These are phyloP conservation scores for Scaptomyza pallida DNA, from an alignment of 1,140 invertebrate species.

Conservation along the genomic window DNA sequence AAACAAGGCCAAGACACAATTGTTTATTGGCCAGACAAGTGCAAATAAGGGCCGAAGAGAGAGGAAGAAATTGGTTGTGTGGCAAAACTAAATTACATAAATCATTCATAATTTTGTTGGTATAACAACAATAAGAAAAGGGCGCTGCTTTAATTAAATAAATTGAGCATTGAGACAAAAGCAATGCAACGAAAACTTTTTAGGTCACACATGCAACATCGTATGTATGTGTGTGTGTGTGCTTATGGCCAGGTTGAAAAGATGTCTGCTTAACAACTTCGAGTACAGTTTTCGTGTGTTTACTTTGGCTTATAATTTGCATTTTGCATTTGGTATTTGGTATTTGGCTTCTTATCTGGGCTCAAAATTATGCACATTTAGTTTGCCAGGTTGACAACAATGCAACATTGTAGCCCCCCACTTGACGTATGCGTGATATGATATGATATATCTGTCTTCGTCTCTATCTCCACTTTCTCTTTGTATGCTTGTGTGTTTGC, in stretches of 20 bases:
- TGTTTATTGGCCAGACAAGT: slow-evolving; percentile 3
- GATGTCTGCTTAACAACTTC: slow-evolving; percentile 59
- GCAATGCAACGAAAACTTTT: slow-evolving; percentile 45
- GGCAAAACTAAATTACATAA: slow-evolving; percentile 68
- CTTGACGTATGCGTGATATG: slow-evolving; percentile 56
- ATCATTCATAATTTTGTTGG: slow-evolving; percentile 77
- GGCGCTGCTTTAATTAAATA: slow-evolving; percentile 71
- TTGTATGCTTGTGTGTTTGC: slow-evolving; percentile 8
- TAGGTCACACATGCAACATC: slow-evolving; percentile 35
- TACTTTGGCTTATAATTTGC: slow-evolving; percentile 59
- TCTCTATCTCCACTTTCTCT: not conserved
- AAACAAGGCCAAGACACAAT: slow-evolving; percentile 16
- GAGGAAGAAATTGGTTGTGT: slow-evolving; percentile 16
- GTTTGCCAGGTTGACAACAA: slow-evolving; percentile 72
- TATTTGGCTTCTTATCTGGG: slow-evolving; percentile 43
- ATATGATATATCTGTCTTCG: slow-evolving; percentile 13
- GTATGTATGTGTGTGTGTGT: not conserved
- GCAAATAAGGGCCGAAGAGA: slow-evolving; percentile 11
- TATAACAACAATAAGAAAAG: slow-evolving; percentile 49
- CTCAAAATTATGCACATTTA: slow-evolving; percentile 76
- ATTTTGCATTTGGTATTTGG: slow-evolving; percentile 24
- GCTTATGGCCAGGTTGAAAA: slow-evolving; percentile 28
- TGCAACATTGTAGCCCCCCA: slow-evolving; percentile 43
- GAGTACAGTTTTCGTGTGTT: slow-evolving; percentile 16
- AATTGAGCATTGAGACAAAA: slow-evolving; percentile 35